Evolutionary conservation across 2,113 vertebrate genomes (phyloP).

Genomic region (Glareola pratincola): DNA sequence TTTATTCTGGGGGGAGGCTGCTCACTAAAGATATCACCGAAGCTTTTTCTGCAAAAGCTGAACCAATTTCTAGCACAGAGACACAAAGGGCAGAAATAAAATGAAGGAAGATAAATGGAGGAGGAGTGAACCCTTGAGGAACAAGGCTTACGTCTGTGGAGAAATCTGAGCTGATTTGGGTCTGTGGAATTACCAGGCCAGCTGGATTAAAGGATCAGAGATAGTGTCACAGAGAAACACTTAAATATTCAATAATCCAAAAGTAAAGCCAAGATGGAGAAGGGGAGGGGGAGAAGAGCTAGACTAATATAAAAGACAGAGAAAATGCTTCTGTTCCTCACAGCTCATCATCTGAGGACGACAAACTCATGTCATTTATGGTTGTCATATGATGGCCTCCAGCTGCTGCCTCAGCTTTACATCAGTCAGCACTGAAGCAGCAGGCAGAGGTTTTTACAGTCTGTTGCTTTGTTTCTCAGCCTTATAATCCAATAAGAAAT

Average conservation of each 20-base stretch:
- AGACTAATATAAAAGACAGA: background rate
- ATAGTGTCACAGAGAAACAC: conserved; percentile 60
- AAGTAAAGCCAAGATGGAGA: conserved; percentile 36
- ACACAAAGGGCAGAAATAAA: conserved; percentile 49
- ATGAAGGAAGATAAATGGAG: conserved; percentile 41
- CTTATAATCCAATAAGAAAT: conserved; percentile 15
- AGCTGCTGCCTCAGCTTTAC: background rate
- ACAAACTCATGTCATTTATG: background rate
- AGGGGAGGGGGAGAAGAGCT: background rate
- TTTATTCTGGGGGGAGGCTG: conserved; percentile 13
- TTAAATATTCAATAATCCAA: conserved; percentile 64
- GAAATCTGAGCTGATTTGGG: conserved; percentile 68
- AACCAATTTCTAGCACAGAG: conserved; percentile 58
- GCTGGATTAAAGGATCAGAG: conserved; percentile 71
- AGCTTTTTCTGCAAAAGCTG: conserved; percentile 48
- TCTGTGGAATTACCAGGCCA: conserved; percentile 66
- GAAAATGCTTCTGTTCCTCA: background rate
- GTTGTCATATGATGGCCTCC: background rate
- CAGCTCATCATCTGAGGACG: background rate
- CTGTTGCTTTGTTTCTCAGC: conserved; percentile 7
- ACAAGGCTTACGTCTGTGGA: conserved; percentile 54
- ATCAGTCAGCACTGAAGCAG: background rate
- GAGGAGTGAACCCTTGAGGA: conserved; percentile 53
- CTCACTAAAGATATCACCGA: background rate
- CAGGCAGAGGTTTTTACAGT: background rate